Evolutionary conservation across 2,888 invertebrate species (phyloP).

Genomic region (Drosophila kambysellisi): DNA sequence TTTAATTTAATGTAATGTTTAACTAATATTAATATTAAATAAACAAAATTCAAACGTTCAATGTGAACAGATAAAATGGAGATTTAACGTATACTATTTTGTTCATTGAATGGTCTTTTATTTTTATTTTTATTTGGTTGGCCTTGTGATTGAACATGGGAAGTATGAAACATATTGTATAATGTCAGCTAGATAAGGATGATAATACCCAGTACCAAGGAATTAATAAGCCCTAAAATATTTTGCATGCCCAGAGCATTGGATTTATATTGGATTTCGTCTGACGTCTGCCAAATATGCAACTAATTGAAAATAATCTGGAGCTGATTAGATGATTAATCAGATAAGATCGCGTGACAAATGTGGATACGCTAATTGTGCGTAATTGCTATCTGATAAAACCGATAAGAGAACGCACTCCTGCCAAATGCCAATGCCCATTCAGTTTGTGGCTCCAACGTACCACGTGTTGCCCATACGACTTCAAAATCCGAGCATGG

Average conservation of each 20-base stretch:
- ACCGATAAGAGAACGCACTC: conserved; percentile 45
- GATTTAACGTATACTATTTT: not conserved
- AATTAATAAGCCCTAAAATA: conserved; percentile 48
- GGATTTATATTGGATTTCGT: conserved; percentile 74
- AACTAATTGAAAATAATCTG: conserved; percentile 77
- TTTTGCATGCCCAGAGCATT: conserved; percentile 13
- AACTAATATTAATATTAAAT: not conserved
- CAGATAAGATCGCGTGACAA: conserved; percentile 56
- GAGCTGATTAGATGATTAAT: conserved; percentile 58
- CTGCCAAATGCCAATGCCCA: conserved; percentile 16
- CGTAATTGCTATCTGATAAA: conserved; percentile 75
- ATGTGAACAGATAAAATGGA: not conserved
- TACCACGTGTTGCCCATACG: conserved; percentile 73
- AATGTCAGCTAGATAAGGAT: conserved; percentile 56
- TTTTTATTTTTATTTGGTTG: not conserved
- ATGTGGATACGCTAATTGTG: conserved; percentile 63
- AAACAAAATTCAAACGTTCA: not conserved
- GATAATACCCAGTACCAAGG: conserved; percentile 35
- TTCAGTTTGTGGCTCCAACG: conserved; percentile 11
- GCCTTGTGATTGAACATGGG: not conserved
- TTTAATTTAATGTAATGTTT: not conserved
- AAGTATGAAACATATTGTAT: conserved; percentile 49
- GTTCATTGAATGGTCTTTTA: conserved; percentile 7
- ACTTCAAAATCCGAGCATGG: conserved; percentile 15
- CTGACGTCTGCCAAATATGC: conserved; percentile 59